Evolutionary conservation across 2,888 invertebrate species (phyloP), one percentile per base, ranked within the genome.

Genomic region (Cataglyphis albicans): DNA sequence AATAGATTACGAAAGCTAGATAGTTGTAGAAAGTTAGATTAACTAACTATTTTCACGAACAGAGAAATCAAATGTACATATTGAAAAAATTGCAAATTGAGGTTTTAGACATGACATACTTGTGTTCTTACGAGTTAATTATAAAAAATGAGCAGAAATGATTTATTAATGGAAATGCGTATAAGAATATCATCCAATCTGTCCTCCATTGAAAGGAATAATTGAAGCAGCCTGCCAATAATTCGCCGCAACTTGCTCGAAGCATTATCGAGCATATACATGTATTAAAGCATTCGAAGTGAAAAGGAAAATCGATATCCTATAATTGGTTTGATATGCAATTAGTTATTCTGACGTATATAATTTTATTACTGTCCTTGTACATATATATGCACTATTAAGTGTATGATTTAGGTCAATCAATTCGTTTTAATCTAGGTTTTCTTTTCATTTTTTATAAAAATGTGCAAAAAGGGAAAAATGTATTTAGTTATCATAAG

Each of bases 241-340:
- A 59, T 25, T 72, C 59, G 44, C 6, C n/a, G 52, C n/a, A 52
- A 52, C 21, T n/a, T n/a, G 63, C n/a, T 18, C 38, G 25, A 72
- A 7, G 25, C 32, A 44, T 10, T 70, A 44, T 59, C 10, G 44
- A 59, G 35, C 67, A 55, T 21, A 12, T 64, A 32, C 44, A 57
- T 59, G 21, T 59, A 68, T 59, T 70, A 72, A 78, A 80, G 44
- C 4, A 41, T 21, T 78, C 41, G 68, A 25, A 70, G 70, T 41
- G 44, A 64, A 44, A 32, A 72, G 41, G 35, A 59, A 72, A 70
- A 80, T 80, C 78, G 21, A 80, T 80, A 80, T 80, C 35, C 78
- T 80, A 59, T 80, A 80, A 80, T 72, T 72, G 59, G 78, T 70
- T 80, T 29, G 48, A 44, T 70, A 80, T n/a, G 59, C 59, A 59